phyloP scores from a whole-genome alignment of 2,113 vertebrate species.

The Gopherus evgoodei region DNA sequence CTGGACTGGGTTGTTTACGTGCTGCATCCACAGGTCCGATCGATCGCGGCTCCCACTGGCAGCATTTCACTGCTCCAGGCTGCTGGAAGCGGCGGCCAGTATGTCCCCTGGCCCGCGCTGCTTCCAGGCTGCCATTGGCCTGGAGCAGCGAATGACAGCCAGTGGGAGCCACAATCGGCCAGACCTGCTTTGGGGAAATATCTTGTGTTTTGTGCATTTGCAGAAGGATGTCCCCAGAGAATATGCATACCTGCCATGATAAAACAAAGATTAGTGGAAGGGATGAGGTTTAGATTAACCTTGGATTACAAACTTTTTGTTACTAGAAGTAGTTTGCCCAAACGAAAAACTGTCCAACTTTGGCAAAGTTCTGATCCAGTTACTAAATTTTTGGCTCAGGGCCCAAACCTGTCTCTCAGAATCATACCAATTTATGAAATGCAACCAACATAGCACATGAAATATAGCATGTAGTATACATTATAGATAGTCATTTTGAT shows the following conservation, averaged over 20 bases:
- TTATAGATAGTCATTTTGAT: background rate
- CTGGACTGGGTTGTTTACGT: too few species aligned
- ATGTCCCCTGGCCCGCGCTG: too few species aligned
- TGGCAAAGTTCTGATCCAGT: background rate
- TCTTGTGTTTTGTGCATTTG: constrained; percentile 42
- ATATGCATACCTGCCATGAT: constrained; percentile 51
- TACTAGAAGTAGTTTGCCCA: constrained; percentile 29
- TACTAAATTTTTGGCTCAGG: background rate
- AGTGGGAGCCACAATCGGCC: too few species aligned
- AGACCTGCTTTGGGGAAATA: constrained; percentile 47
- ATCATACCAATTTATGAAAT: fast-evolving
- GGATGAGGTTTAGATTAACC: constrained; percentile 42
- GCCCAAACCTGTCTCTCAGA: background rate
- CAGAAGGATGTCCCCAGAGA: constrained; percentile 34
- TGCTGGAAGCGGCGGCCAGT: too few species aligned
- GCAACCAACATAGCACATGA: background rate
- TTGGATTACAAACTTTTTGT: constrained; percentile 47
- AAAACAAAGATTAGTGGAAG: constrained; percentile 56
- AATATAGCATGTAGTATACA: background rate
- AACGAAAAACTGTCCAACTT: background rate
- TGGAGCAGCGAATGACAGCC: too few species aligned
- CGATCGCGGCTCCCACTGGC: too few species aligned
- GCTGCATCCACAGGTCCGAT: too few species aligned
- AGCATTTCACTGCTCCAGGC: too few species aligned
- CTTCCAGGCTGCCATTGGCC: too few species aligned